A percentile compares a stretch with the other conserved stretches of the same genome.
phyloP scores from a whole-genome alignment of 2,888 invertebrate genomes.

The Plemyria rubiginata region DNA sequence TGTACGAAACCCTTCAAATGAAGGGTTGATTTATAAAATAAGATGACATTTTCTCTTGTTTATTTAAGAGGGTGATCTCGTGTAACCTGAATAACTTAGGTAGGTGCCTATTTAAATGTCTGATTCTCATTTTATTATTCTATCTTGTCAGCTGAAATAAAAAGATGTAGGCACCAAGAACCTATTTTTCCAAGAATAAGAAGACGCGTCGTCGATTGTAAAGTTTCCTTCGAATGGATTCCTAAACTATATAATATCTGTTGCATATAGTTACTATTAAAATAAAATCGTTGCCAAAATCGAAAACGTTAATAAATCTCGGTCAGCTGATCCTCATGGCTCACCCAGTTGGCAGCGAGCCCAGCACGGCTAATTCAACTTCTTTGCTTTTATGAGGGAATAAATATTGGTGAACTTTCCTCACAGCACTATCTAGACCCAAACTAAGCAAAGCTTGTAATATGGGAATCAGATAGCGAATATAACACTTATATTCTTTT shows the following conservation, averaged over 20 bases:
- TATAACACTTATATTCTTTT: too few species aligned
- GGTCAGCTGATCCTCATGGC: constrained; percentile 10
- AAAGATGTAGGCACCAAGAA: too few species aligned
- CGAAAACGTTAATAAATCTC: constrained; percentile 10
- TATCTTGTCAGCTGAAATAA: too few species aligned
- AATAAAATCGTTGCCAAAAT: constrained; percentile 14
- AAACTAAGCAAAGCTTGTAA: too few species aligned
- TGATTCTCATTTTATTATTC: not conserved
- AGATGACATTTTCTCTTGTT: constrained; percentile 25
- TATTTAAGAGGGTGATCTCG: constrained; percentile 3
- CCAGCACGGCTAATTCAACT: too few species aligned
- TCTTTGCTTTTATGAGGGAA: too few species aligned
- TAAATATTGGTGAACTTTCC: too few species aligned
- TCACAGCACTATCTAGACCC: too few species aligned
- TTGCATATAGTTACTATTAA: constrained; percentile 2
- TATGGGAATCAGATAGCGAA: too few species aligned
- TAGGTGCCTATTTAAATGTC: not conserved
- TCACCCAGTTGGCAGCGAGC: constrained; percentile 23
- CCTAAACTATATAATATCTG: constrained; percentile 3
- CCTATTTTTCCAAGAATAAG: too few species aligned
- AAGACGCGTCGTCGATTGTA: not conserved
- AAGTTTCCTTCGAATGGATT: not conserved
- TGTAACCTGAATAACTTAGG: not conserved
- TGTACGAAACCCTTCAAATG: constrained; percentile 24
- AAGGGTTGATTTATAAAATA: constrained; percentile 27